Evolutionary conservation across 2,113 vertebrate species (phyloP), one percentile per base, ranked within the genome.

Genomic region (Ornithorhynchus anatinus): DNA sequence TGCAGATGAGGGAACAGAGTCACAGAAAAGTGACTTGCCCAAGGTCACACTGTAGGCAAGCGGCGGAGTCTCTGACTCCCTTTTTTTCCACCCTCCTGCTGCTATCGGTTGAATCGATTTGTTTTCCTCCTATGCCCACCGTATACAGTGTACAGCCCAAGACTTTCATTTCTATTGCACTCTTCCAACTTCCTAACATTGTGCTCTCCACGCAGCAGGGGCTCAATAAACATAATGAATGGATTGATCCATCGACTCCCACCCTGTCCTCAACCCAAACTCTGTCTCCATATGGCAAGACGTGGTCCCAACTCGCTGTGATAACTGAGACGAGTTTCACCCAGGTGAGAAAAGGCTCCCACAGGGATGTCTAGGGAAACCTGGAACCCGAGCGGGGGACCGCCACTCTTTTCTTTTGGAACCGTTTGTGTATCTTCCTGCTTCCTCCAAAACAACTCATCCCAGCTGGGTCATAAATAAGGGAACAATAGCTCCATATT

Each of bases 401-500:
- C 59, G 80, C 59, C n/a, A 35, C 44, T 64, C 29, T 47, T 0
- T 1, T 63, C 44, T 72, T 31, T 72, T 72, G 63, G 67, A 84
- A 40, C 74, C 72, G 59, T 76, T 77, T 82, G 57, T 87, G 83
- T 84, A 52, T 85, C 83, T 86, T 84, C 42, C 75, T 66, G 59
- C 77, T 89, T 90, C 74, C 84, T 86, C 12, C 57, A 72, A 86
- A 90, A 85, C 73, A 82, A 64, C 72, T 87, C 72, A 63, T 87
- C 85, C 77, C 80, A 79, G 73, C 84, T 90, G 86, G 81, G 61
- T 74, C 74, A 37, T 79, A 82, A 80, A 75, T 71, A 80, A 88
- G 67, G 60, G 54, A 86, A 91, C 75, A 91, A 88, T 86, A 84
- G 70, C 61, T 59, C 77, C 56, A 38, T 89, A 89, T 88, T 92